These are phyloP conservation scores for Pseudomyrmex sp. DNA, from an alignment of 1,140 invertebrate genomes.

Conservation along the genomic window DNA sequence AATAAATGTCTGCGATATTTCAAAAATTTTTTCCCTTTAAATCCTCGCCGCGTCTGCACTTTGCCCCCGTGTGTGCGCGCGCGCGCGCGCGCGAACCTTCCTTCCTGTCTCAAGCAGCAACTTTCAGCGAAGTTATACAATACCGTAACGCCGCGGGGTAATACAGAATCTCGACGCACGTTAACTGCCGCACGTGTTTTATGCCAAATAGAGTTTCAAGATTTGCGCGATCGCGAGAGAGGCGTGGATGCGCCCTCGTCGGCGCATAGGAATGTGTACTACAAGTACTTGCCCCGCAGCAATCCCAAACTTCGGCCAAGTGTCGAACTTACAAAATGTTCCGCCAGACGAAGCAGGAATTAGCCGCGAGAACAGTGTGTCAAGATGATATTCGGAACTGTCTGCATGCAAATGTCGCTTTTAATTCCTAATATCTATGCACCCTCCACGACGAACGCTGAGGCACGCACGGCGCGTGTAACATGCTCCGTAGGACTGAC, in stretches of 20 bases:
- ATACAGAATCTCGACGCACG: conserved; percentile 53
- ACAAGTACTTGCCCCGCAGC: conserved; percentile 7
- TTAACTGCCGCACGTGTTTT: conserved; percentile 56
- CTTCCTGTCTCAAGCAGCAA: conserved; percentile 24
- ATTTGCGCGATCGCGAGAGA: conserved; percentile 53
- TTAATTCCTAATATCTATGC: conserved; percentile 62
- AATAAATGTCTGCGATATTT: too few relatives aligned
- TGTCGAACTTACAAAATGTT: conserved; percentile 60
- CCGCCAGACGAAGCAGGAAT: conserved; percentile 48
- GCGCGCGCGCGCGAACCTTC: not conserved
- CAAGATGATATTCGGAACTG: conserved; percentile 59
- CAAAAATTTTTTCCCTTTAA: conserved; percentile 1
- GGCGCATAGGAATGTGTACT: conserved; percentile 38
- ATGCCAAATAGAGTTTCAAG: conserved; percentile 58
- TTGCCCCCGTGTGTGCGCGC: not conserved
- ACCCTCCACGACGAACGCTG: conserved; percentile 34
- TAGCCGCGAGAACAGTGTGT: conserved; percentile 55
- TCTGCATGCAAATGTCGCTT: conserved; percentile 60
- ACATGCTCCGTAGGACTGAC: conserved; percentile 35
- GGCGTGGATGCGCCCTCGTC: conserved; percentile 21
- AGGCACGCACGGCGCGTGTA: conserved; percentile 31
- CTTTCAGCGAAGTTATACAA: conserved; percentile 60
- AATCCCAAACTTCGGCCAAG: conserved; percentile 31
- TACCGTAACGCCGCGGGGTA: conserved; percentile 47
- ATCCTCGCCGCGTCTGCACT: conserved; percentile 36